Conservation (phyloP, 1,140 invertebrate species). For the Diprion similis region DNA sequence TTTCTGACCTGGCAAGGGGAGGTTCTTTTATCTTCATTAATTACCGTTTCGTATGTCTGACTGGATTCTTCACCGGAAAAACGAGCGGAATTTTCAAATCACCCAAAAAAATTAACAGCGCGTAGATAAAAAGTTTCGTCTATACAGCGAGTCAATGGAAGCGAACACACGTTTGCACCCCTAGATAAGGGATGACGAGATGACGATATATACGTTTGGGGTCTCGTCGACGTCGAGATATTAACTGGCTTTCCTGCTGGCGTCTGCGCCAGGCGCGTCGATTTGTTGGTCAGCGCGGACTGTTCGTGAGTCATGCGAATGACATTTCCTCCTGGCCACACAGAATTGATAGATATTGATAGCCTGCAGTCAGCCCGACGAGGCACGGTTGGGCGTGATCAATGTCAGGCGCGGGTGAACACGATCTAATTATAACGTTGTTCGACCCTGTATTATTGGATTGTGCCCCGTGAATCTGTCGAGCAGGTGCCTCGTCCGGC, state of each 20-base stretch:
- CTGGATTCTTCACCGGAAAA: no score
- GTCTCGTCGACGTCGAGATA: background rate
- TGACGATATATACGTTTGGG: background rate
- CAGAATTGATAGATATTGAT: constrained; percentile 5
- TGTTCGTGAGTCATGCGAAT: background rate
- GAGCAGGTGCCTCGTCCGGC: no score
- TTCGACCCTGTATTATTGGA: background rate
- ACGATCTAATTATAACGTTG: background rate
- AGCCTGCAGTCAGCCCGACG: background rate
- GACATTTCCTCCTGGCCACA: constrained; percentile 5
- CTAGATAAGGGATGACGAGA: background rate
- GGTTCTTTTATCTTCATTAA: no score
- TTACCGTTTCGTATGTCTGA: no score
- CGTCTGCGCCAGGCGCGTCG: background rate
- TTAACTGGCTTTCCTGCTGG: background rate
- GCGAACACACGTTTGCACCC: no score
- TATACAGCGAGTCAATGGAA: no score
- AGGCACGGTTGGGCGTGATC: background rate
- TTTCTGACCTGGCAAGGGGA: no score
- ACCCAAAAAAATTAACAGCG: no score
- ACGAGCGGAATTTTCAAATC: no score
- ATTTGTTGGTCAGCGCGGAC: constrained; percentile 1
- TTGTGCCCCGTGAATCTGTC: no score
- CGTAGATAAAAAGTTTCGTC: no score
- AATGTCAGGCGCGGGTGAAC: background rate